Conservation (phyloP, 2,797 vertebrate genomes). For the Limosa lapponica region DNA sequence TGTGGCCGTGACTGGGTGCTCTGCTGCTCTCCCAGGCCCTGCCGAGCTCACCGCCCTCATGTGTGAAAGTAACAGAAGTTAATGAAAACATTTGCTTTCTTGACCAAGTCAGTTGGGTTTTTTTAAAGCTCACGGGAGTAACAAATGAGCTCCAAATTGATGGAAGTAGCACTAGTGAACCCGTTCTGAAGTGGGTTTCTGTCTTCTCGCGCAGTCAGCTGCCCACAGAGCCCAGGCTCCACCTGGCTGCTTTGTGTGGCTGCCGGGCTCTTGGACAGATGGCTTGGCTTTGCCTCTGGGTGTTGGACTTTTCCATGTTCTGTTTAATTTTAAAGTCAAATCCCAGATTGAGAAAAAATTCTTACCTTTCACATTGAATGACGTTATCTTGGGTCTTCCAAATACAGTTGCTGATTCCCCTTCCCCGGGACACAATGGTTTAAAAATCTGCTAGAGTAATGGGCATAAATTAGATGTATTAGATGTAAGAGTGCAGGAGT, state of each 20-base stretch:
- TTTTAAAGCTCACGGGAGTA: background rate
- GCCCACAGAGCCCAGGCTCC: background rate
- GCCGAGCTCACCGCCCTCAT: rapidly evolving
- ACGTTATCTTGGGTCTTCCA: background rate
- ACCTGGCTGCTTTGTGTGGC: background rate
- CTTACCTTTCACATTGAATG: background rate
- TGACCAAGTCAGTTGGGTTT: background rate
- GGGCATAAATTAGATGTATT: background rate
- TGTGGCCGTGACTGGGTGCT: background rate
- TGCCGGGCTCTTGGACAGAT: background rate
- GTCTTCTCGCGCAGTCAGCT: background rate
- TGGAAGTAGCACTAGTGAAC: background rate
- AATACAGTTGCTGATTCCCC: background rate
- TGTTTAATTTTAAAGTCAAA: conserved; percentile 9
- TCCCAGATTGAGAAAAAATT: background rate
- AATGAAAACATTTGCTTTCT: background rate
- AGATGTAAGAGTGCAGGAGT: background rate
- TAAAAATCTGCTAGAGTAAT: background rate
- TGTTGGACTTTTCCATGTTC: background rate
- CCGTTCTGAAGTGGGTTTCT: background rate
- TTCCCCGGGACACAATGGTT: background rate
- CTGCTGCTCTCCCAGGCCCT: background rate
- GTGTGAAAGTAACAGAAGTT: background rate
- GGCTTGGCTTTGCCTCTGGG: background rate
- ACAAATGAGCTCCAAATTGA: background rate